Evolutionary conservation across 2,888 invertebrate species (phyloP).

Genomic region (Cosmopolites sordidus): DNA sequence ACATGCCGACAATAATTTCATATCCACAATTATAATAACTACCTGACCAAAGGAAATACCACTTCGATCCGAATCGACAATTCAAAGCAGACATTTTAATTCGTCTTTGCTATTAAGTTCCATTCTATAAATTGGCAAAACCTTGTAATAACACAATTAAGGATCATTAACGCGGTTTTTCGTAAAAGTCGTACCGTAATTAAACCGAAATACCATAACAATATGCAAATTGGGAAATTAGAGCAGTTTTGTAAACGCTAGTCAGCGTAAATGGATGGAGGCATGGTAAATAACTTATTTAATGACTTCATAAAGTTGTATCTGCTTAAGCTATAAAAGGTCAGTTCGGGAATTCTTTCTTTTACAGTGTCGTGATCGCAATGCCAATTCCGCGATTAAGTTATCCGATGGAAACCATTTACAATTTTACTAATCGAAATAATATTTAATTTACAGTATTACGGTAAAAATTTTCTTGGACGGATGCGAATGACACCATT

Average conservation of each 20-base stretch:
- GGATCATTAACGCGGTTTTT: constrained; percentile 4
- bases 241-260: constrained; percentile 11
- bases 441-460: no score
- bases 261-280: constrained; percentile 5
- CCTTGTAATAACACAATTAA: constrained; percentile 9
- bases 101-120: background rate
- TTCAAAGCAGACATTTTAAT: background rate
- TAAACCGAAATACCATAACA: constrained; percentile 14
- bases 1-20: no score
- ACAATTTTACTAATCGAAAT: no score
- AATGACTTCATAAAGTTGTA: constrained; percentile 12
- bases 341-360: background rate
- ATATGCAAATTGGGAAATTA: constrained; percentile 14
- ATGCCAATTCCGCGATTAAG: background rate
- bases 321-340: constrained; percentile 2
- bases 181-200: constrained; percentile 1
- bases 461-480: no score
- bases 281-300: constrained; percentile 12
- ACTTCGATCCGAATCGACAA: background rate
- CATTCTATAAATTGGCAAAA: constrained; percentile 5
- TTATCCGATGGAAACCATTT: background rate
- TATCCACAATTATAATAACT: background rate
- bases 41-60: background rate
- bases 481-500: no score
- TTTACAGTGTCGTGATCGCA: background rate